A percentile compares a stretch with the other conserved stretches of the same genome.
These are phyloP conservation scores for Trichogramma evanescens DNA, from an alignment of 2,888 invertebrate species.

Conservation along the genomic window DNA sequence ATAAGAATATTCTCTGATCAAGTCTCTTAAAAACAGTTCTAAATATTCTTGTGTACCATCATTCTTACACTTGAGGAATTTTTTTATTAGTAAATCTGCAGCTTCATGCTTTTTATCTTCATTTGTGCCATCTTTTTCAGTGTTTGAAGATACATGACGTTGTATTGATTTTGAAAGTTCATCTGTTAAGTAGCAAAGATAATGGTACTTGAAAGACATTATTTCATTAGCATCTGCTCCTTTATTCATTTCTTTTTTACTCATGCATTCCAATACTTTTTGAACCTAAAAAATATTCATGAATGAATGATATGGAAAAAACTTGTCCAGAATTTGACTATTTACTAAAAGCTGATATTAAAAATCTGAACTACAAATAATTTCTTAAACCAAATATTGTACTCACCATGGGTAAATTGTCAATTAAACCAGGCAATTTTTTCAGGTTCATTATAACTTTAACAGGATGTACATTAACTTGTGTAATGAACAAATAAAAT, in stretches of 20 bases:
- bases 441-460: constrained; percentile 73
- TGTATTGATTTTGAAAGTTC: constrained; percentile 66
- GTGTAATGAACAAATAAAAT: constrained; percentile 76
- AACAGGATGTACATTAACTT: constrained; percentile 81
- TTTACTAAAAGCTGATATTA: background rate
- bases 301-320: background rate
- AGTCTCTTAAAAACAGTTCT: constrained; percentile 72
- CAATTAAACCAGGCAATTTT: constrained; percentile 62
- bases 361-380: background rate
- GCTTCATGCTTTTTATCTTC: constrained; percentile 53
- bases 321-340: background rate
- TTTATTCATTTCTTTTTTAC: constrained; percentile 79
- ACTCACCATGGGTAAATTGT: constrained; percentile 64
- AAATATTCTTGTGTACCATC: constrained; percentile 57
- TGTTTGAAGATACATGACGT: constrained; percentile 55
- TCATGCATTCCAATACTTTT: constrained; percentile 75
- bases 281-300: constrained; percentile 44
- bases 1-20: constrained; percentile 83
- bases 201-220: constrained; percentile 84
- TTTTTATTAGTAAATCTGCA: constrained; percentile 68
- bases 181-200: constrained; percentile 66
- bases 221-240: constrained; percentile 81
- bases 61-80: constrained; percentile 68
- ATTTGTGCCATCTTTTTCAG: constrained; percentile 41
- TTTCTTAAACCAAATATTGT: background rate